A percentile compares a stretch with the other conserved stretches of the same genome.
Conservation (phyloP, 1,140 invertebrate genomes). For the Cylas formicarius region DNA sequence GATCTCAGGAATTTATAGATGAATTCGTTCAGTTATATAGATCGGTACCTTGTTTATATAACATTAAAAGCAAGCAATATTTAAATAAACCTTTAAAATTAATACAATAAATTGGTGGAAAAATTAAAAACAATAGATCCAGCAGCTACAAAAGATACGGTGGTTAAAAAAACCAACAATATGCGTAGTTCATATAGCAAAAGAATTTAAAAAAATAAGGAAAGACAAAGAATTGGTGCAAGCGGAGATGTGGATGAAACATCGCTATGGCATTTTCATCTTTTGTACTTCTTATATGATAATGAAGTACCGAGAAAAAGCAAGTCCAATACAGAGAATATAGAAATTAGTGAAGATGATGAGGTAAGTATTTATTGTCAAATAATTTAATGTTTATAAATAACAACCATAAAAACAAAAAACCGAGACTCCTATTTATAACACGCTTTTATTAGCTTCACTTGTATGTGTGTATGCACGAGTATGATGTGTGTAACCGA, state of each 20-base stretch:
- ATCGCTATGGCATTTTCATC: constrained; percentile 1
- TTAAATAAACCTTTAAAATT: background rate
- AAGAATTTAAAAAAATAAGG: background rate
- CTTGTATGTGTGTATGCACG: no score
- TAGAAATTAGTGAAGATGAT: no score
- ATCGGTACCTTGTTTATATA: background rate
- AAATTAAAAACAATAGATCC: no score
- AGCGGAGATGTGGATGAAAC: background rate
- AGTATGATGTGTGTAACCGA: no score
- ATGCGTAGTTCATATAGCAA: constrained; percentile 3
- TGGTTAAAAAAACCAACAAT: constrained; percentile 3
- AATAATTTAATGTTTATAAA: no score
- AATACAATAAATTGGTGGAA: no score
- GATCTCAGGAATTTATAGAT: constrained; percentile 1
- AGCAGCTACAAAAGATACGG: constrained; percentile 2
- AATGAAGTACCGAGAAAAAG: constrained; percentile 2
- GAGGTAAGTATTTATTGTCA: no score
- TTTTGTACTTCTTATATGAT: background rate
- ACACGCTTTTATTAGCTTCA: no score
- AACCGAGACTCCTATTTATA: no score
- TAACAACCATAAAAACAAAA: no score
- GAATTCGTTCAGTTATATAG: background rate
- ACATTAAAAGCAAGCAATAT: constrained; percentile 3
- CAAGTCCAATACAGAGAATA: background rate
- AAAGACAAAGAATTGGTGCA: background rate